Evolutionary conservation across 1,140 invertebrate genomes (phyloP), one percentile per base, ranked within the genome.

Genomic region (Physella acuta): DNA sequence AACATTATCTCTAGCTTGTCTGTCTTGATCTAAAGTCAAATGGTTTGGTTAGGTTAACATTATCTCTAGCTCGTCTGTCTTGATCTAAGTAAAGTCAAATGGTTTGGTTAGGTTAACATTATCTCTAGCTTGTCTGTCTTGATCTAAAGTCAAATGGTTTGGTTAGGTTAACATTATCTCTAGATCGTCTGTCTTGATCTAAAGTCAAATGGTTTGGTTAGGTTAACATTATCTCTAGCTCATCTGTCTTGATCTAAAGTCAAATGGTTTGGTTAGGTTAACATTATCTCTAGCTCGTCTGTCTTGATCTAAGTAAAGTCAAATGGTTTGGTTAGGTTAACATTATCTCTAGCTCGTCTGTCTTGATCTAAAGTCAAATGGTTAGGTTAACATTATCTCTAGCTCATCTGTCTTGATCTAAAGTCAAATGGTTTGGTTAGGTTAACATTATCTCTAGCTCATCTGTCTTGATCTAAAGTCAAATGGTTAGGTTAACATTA

Each of bases 161-260:
- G n/a, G n/a, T n/a, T n/a, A n/a, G n/a, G 75, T 74, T 33, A 76
- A 58, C 3, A 73, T 73, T 52, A 78, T 68, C n/a, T 73, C 75
- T 20, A 76, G 61, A 1, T 39, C 26, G 55, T 75, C 71, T 30
- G 62, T 74, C 62, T 79, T 75, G 24, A 76, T 71, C 73, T 78
- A 72, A 65, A 31, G 28, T n/a, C 36, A 28, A 36, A 55, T n/a
- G 39, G n/a, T n/a, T n/a, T n/a, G n/a, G n/a, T n/a, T n/a, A n/a
- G n/a, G 75, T 74, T 33, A 76, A 58, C 3, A 73, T 73, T 52
- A 78, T 68, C n/a, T 73, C 75, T 20, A 76, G 61, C 0, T 39
- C 26, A 59, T 75, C 71, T 30, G 62, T 74, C 62, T 79, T 75
- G 24, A 76, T 71, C 73, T 78, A 72, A 65, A 31, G 28, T n/a